These are phyloP conservation scores for Rhyzopertha dominica DNA, from an alignment of 1,140 invertebrate genomes.

Conservation along the genomic window DNA sequence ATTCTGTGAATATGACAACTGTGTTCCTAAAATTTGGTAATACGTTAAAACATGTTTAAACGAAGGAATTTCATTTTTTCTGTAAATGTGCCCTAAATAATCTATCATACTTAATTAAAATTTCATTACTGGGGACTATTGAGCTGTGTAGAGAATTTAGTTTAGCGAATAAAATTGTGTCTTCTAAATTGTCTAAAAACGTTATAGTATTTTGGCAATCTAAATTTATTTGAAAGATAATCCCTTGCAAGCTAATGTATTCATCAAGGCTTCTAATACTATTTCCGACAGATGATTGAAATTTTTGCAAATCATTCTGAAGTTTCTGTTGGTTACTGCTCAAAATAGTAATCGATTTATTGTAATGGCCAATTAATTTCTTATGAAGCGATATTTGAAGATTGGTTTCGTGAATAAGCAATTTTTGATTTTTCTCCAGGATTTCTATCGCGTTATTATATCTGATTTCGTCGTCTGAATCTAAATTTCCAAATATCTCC, in stretches of 20 bases:
- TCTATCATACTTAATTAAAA: too few relatives aligned
- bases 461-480: constrained; percentile 5
- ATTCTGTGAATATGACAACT: too few relatives aligned
- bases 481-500: neutral
- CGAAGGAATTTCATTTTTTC: too few relatives aligned
- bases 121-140: too few relatives aligned
- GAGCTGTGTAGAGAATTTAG: neutral
- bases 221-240: constrained; percentile 2
- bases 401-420: constrained; percentile 4
- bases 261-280: neutral
- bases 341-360: neutral
- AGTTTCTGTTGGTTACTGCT: neutral
- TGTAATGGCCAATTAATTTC: neutral
- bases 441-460: neutral
- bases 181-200: neutral
- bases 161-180: constrained; percentile 2
- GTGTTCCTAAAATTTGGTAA: too few relatives aligned
- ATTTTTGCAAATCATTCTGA: constrained; percentile 2
- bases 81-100: too few relatives aligned
- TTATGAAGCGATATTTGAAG: constrained; percentile 6
- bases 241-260: constrained; percentile 1
- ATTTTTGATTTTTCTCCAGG: constrained; percentile 1
- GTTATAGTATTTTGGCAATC: neutral
- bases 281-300: neutral
- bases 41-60: too few relatives aligned